These are phyloP conservation scores for Nanorana parkeri DNA, from an alignment of 2,113 vertebrate genomes.

Conservation along the genomic window DNA sequence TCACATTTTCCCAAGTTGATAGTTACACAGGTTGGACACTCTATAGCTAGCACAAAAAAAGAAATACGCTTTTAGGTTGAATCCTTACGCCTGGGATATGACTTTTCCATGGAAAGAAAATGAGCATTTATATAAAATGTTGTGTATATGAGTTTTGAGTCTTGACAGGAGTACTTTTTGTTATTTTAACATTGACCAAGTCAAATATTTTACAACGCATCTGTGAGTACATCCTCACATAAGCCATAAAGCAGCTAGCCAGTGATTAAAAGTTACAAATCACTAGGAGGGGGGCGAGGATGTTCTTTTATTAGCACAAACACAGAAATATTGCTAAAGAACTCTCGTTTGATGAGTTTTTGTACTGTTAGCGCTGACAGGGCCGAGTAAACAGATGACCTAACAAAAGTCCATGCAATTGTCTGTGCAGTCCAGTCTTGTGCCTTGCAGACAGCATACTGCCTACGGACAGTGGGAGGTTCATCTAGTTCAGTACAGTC, in stretches of 20 bases:
- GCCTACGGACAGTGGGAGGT: neutral
- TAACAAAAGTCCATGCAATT: neutral
- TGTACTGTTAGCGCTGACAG: neutral
- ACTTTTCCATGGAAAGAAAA: neutral
- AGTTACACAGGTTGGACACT: neutral
- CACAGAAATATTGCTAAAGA: neutral
- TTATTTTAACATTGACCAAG: neutral
- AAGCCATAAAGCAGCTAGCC: neutral
- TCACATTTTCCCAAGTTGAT: neutral
- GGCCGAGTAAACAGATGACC: neutral
- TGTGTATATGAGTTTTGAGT: neutral
- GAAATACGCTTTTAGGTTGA: neutral
- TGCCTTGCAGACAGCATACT: neutral
- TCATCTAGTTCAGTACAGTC: slow-evolving; percentile 24
- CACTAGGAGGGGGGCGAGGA: neutral
- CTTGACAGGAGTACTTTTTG: no score
- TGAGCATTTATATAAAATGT: neutral
- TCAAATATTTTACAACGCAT: neutral
- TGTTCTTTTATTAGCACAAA: neutral
- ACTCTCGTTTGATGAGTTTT: neutral
- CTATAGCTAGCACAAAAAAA: neutral
- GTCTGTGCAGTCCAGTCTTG: neutral
- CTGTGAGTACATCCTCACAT: neutral
- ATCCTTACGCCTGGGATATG: neutral
- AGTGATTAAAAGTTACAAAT: neutral